These are phyloP conservation scores for Tapirus indicus DNA, from an alignment of 2,797 vertebrate species.

Conservation along the genomic window DNA sequence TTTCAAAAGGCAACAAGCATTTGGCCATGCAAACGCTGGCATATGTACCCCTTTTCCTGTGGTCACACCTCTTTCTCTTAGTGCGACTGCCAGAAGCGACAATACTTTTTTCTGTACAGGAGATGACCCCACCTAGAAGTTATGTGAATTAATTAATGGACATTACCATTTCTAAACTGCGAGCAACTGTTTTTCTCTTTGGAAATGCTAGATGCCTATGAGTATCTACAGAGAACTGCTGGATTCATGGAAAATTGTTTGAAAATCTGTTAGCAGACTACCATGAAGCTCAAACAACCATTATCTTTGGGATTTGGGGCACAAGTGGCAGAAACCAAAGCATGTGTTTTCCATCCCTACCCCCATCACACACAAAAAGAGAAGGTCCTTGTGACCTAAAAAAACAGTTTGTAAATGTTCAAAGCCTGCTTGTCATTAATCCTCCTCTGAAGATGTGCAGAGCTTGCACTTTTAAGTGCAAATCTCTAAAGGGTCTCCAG, in stretches of 20 bases:
- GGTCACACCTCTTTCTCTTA: background rate
- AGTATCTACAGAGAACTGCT: conserved; percentile 54
- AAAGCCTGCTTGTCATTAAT: conserved; percentile 75
- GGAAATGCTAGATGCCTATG: conserved; percentile 48
- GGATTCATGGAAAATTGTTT: conserved; percentile 44
- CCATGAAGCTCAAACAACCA: conserved; percentile 54
- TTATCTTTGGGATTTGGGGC: conserved; percentile 34
- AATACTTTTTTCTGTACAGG: background rate
- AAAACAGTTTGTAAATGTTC: conserved; percentile 71
- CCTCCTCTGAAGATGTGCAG: conserved; percentile 67
- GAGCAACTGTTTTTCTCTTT: conserved; percentile 36
- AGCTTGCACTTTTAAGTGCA: conserved; percentile 72
- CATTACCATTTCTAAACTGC: conserved; percentile 19
- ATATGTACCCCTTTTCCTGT: background rate
- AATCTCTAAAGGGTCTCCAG: conserved; percentile 56
- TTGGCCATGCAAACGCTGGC: background rate
- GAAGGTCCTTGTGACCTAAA: conserved; percentile 73
- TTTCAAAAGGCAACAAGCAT: background rate
- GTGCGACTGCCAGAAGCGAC: background rate
- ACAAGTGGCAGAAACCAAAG: conserved; percentile 68
- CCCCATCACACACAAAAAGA: conserved; percentile 53
- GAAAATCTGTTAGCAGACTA: conserved; percentile 75
- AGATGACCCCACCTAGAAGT: background rate
- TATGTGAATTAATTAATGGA: conserved; percentile 22
- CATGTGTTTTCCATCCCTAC: conserved; percentile 74